These are phyloP conservation scores for Archips xylosteana DNA, from an alignment of 2,888 invertebrate species.

Conservation along the genomic window DNA sequence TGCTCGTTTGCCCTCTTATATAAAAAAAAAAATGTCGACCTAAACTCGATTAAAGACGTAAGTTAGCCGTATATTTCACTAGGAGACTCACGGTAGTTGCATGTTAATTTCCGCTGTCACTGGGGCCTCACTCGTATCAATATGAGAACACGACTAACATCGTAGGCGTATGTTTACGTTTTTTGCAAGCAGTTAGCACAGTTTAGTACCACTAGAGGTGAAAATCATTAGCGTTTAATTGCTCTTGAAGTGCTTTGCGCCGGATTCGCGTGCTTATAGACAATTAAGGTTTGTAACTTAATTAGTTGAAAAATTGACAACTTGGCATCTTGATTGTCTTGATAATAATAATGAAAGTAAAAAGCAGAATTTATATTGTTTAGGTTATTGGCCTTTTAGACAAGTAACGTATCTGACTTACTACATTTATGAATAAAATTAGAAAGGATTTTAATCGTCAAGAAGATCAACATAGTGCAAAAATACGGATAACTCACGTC, in stretches of 20 bases:
- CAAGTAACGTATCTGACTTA: not conserved
- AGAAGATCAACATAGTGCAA: too few relatives aligned
- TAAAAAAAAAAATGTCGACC: too few relatives aligned
- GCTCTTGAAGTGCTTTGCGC: slow-evolving; percentile 18
- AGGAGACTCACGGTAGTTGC: too few relatives aligned
- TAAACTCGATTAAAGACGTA: too few relatives aligned
- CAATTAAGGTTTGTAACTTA: not conserved
- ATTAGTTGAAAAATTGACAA: not conserved
- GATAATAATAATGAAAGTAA: not conserved
- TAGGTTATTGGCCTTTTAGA: not conserved
- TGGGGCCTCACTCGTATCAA: slow-evolving; percentile 12
- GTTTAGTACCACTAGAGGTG: slow-evolving; percentile 32
- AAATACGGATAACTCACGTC: too few relatives aligned
- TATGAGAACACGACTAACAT: not conserved
- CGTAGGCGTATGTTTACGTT: slow-evolving; percentile 42
- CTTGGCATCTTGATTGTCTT: not conserved
- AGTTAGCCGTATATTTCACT: too few relatives aligned
- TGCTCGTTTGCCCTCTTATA: too few relatives aligned
- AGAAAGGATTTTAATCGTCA: too few relatives aligned
- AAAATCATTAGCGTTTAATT: slow-evolving; percentile 32
- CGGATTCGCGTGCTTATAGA: slow-evolving; percentile 4
- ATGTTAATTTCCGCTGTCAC: slow-evolving; percentile 6
- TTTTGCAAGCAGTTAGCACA: slow-evolving; percentile 37
- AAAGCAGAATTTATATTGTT: not conserved
- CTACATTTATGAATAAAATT: not conserved